phyloP scores from a whole-genome alignment of 1,140 invertebrate genomes.

The Pemphigus obesinymphae region DNA sequence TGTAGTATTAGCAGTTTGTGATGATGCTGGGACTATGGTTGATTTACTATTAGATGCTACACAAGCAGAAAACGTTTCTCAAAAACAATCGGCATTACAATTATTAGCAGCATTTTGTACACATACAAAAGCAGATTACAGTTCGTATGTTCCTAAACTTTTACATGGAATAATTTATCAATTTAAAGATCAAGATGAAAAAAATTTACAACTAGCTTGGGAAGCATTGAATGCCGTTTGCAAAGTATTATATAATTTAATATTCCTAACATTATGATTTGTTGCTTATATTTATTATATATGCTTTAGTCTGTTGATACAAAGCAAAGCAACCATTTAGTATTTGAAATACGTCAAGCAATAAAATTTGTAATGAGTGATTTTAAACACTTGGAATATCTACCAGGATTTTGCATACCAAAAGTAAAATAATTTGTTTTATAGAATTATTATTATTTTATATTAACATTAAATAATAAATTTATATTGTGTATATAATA shows the following conservation, averaged over 20 bases:
- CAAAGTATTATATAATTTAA: slow-evolving; percentile 56
- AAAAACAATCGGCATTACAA: slow-evolving; percentile 73
- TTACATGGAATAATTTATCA: slow-evolving; percentile 80
- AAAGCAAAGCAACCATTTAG: slow-evolving; percentile 54
- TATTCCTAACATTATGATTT: not conserved
- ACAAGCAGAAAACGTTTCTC: slow-evolving; percentile 58
- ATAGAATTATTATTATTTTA: not conserved
- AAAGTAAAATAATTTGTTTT: slow-evolving; percentile 56
- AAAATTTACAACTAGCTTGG: slow-evolving; percentile 80
- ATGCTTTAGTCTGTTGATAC: slow-evolving; percentile 62
- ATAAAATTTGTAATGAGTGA: slow-evolving; percentile 84
- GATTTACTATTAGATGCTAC: slow-evolving; percentile 82
- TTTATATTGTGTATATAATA: too few species aligned
- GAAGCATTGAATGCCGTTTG: slow-evolving; percentile 86
- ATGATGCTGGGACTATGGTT: slow-evolving; percentile 79
- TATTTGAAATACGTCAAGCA: slow-evolving; percentile 84
- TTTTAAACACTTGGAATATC: slow-evolving; percentile 67
- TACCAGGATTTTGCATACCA: slow-evolving; percentile 92
- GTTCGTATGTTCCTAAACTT: slow-evolving; percentile 80
- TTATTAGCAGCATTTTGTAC: slow-evolving; percentile 84
- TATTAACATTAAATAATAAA: too few species aligned
- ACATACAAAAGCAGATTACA: slow-evolving; percentile 80
- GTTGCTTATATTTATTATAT: slow-evolving; percentile 40
- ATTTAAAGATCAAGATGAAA: slow-evolving; percentile 68
- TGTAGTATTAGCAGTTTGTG: slow-evolving; percentile 83